Base-by-base conservation (phyloP, 2,888 invertebrate genomes). In the Tridacna crocea region DNA sequence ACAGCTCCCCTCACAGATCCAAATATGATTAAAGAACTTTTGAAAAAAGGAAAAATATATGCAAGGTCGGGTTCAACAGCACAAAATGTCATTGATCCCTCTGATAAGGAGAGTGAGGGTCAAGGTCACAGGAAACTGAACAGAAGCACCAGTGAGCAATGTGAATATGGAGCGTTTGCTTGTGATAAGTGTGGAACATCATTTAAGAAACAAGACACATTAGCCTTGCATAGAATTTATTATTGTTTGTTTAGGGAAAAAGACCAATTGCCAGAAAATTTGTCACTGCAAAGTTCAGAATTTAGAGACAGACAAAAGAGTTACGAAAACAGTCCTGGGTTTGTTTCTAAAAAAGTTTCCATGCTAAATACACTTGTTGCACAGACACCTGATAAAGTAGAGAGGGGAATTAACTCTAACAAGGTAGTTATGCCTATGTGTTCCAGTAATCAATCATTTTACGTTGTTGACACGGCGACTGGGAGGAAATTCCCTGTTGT, bases 111-210 rank as follows among this genome's bases (percentile, higher is more conserved):
- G 0, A 46, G 19, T 1, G 48, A 15, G 10, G 36, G 27, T 15
- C n/a, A 51, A 24, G 51, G 51, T 10, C 51, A n/a, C 6, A 70
- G 24, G 26, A 70, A 26, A 10, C 51, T 70, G 0, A 1, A 8
- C 3, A 48, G 70, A 24, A 70, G 70, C n/a, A 24, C n/a, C 12
- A 70, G 70, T 51, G 70, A 70, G 51, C 48, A 70, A 15, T 26
- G 22, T 12, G 51, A 22, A 10, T 51, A 83, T 74, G 84, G 84
- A 27, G 79, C 77, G n/a, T 84, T 74, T 58, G 78, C 82, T 60
- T 98, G 98, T 92, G 96, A 96, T 0, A 95, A 96, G 75, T 98
- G 98, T 93, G 96, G 96, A 92, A 96, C 96, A 92, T 96, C 96
- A 47, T 98, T 97, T 92, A 96, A 97, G 92, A 97, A 97, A 89